Evolutionary conservation across 2,888 invertebrate genomes (phyloP), one percentile per base, ranked within the genome.

Genomic region (Drosophila aldrichi): DNA sequence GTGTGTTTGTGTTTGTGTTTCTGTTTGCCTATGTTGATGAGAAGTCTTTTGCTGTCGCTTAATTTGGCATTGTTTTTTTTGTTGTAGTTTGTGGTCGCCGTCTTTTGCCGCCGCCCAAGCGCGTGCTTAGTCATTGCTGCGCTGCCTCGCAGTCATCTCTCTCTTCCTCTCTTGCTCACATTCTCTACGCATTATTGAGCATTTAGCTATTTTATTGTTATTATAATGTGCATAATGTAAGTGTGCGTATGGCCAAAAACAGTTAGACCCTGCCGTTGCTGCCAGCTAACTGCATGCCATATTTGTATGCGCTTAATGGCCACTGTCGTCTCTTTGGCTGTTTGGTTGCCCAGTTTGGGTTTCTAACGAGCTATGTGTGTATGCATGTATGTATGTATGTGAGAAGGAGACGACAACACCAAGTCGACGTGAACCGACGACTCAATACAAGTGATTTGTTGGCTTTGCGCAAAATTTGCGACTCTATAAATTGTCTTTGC

Each of bases 1-100:
- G 41, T 43, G 20, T 43, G 20, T 41, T 22, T 54, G 48, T 55
- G 7, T 29, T 29, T 29, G 14, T 29, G 52, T 40, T 16, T 49
- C 9, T 32, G 32, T 32, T 32, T 32, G 32, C 32, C 9, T 32
- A 32, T 10, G 22, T 48, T n/a, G 43, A 32, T 44, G 29, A 69
- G 61, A 65, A 65, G 69, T 64, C 59, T 69, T 44, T 54, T 43
- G 66, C 56, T 76, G 70, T 72, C 73, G 67, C 84, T 89, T 75
- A 77, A 89, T 87, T 86, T 86, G 87, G 89, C 72, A 76, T 77
- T 83, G 72, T 75, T 67, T 77, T 84, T n/a, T n/a, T n/a, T n/a
- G n/a, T n/a, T 62, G 66, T 79, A 55, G 76, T 69, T 69, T 63
- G 51, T 48, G 61, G 22, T 51, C 32, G 44, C 38, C 49, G 57